Evolutionary conservation across 2,888 invertebrate species (phyloP).

Genomic region (Neuroscelio doddi): DNA sequence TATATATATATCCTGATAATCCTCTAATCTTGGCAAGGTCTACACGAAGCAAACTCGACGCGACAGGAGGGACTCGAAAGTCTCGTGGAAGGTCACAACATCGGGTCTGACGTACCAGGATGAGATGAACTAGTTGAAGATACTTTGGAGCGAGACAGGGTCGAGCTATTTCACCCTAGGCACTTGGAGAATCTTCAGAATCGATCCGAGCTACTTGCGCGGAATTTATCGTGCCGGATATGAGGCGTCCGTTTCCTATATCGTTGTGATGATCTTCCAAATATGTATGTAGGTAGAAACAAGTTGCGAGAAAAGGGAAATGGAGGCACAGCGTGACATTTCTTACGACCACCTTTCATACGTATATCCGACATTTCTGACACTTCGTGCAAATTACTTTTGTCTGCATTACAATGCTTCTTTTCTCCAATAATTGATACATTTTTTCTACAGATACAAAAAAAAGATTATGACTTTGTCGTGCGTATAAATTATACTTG

Average conservation of each 20-base stretch:
- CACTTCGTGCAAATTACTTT: too few relatives aligned
- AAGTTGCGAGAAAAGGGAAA: too few relatives aligned
- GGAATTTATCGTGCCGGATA: conserved; percentile 14
- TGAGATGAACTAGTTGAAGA: conserved; percentile 54
- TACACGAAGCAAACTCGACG: conserved; percentile 9
- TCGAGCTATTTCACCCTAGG: conserved; percentile 46
- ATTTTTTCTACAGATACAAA: too few relatives aligned
- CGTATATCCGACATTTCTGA: too few relatives aligned
- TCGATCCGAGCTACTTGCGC: conserved; percentile 16
- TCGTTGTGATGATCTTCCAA: background rate
- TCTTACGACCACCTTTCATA: too few relatives aligned
- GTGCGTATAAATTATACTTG: too few relatives aligned
- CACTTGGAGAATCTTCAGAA: conserved; percentile 27
- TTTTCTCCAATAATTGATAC: too few relatives aligned
- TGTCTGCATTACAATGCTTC: too few relatives aligned
- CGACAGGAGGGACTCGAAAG: conserved; percentile 44
- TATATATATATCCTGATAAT: conserved; percentile 14
- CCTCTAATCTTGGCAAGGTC: conserved; percentile 26
- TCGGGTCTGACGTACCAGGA: conserved; percentile 51
- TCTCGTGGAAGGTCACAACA: conserved; percentile 55
- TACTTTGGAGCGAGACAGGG: conserved; percentile 52
- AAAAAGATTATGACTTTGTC: too few relatives aligned
- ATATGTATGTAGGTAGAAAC: background rate
- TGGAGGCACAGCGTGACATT: too few relatives aligned
- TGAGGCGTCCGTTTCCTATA: background rate